Evolutionary conservation across 2,888 invertebrate species (phyloP), one percentile per base, ranked within the genome.

Genomic region (Charanyca ferruginea): DNA sequence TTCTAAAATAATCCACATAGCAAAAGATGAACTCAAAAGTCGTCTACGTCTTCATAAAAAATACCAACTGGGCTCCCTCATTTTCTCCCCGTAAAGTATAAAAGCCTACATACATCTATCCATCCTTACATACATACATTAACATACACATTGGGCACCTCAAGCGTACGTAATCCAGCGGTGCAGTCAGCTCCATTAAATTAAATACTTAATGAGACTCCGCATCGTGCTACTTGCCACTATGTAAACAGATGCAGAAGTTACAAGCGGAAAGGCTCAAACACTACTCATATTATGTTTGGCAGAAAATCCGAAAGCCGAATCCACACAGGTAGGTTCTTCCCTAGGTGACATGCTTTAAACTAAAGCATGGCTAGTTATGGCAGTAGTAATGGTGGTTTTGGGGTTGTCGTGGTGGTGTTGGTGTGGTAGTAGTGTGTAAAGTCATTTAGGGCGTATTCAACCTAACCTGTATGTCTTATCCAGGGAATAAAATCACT

Each of bases 161-260:
- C 75, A 60, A 41, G 53, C 63, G 52, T 51, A 55, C 61, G 63
- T 81, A 80, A 81, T 72, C 65, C 76, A 45, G 60, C 63, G 54
- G 60, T 76, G 80, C 76, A 76, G 72, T 80, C 71, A 59, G 52
- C 55, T 81, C 78, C 82, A 81, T 79, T 79, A 74, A 64, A 75
- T 81, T 79, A 81, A 79, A 79, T 79, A 81, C 66, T 64, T 81
- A 79, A 79, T 74, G 80, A 75, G 70, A 66, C 75, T 70, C 54
- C 53, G 35, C 42, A 32, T 42, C 54, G 20, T 42, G 38, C 4
- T 38, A 16, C 13, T 0, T 23, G 53, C n/a, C 70, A 54, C 11
- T 16, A 2, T 3, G 13, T 9, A 61, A 6, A 11, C 16, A 18
- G 0, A 9, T 32, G 5, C 54, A 59, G 73, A 72, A 73, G 73